Base-by-base conservation (phyloP, 1,140 invertebrate genomes). In the Oscheius sp. region DNA sequence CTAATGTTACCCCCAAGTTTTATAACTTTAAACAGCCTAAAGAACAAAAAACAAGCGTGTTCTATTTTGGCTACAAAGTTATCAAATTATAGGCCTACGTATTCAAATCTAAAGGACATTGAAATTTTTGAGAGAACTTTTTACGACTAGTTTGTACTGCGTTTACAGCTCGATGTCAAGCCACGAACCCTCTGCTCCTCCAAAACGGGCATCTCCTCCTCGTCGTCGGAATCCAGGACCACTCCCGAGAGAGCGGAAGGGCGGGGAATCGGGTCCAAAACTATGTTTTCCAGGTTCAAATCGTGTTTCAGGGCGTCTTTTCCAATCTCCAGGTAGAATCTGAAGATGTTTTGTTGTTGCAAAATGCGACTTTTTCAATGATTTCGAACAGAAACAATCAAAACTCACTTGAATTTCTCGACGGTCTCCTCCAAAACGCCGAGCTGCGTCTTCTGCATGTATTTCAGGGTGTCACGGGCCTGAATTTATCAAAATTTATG, bases 361-460 rank as follows among this genome's bases (percentile, higher is more conserved):
- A 46, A 29, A 18, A 59, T 26, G 36, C 1, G 18, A 13, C 26
- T 66, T 10, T 7, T 20, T 26, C 36, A 0, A 7, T 66, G 4
- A 35, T 34, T 34, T 68, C 18, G 26, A 31, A 72, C 38, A 67
- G 67, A 67, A 23, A 29, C 36, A 4, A 2, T 35, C 23, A 34
- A 38, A 31, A 61, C 18, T 15, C 1, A 74, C 72, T 32, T 74
- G 36, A 74, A 74, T 4, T 62, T 18, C 3, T 68, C 38, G 26
- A 73, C 68, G 28, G 28, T 63, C 3, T 62, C 29, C 10, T 55
- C 20, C 1, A 74, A 34, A 15, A 59, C 64, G 1, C 45, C 52
- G 23, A 74, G 36, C 36, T 74, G 72, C 3, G 42, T 31, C 32
- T 68, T 55, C 26, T 74, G 72, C 20, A 74, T 28, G 10, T 68